phyloP scores from a whole-genome alignment of 1,140 invertebrate species.

The Daktulosphaira vitifoliae region DNA sequence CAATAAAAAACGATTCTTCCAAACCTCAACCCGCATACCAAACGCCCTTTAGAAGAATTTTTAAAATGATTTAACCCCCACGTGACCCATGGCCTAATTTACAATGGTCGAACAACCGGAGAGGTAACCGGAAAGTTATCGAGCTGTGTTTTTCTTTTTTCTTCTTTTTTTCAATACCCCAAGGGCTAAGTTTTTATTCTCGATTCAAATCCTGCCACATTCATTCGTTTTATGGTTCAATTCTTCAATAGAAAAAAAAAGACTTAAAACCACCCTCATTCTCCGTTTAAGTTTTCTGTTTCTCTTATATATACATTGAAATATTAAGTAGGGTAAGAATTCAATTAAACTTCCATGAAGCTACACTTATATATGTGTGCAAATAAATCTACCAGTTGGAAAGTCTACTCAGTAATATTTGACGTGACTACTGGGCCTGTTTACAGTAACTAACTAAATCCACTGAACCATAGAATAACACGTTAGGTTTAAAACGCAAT shows the following conservation, averaged over 20 bases:
- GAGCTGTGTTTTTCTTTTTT: constrained; percentile 14
- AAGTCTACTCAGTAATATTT: too few species aligned
- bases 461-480: too few species aligned
- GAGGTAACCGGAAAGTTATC: constrained; percentile 33
- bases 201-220: constrained; percentile 27
- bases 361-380: not conserved
- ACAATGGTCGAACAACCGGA: constrained; percentile 25
- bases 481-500: too few species aligned
- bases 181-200: constrained; percentile 23
- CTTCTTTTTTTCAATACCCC: constrained; percentile 12
- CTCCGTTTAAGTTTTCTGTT: constrained; percentile 15
- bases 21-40: constrained; percentile 21
- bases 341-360: constrained; percentile 25
- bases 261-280: constrained; percentile 4
- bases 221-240: constrained; percentile 31
- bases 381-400: constrained; percentile 30
- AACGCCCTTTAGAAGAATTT: constrained; percentile 28
- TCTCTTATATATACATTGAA: constrained; percentile 20
- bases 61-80: constrained; percentile 30
- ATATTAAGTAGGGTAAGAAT: constrained; percentile 20
- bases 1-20: constrained; percentile 27
- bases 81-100: constrained; percentile 31
- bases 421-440: too few species aligned
- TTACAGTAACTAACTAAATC: not conserved
- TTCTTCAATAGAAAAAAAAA: constrained; percentile 24